Evolutionary conservation across 2,888 invertebrate species (phyloP).

Genomic region (Noctua fimbriata): DNA sequence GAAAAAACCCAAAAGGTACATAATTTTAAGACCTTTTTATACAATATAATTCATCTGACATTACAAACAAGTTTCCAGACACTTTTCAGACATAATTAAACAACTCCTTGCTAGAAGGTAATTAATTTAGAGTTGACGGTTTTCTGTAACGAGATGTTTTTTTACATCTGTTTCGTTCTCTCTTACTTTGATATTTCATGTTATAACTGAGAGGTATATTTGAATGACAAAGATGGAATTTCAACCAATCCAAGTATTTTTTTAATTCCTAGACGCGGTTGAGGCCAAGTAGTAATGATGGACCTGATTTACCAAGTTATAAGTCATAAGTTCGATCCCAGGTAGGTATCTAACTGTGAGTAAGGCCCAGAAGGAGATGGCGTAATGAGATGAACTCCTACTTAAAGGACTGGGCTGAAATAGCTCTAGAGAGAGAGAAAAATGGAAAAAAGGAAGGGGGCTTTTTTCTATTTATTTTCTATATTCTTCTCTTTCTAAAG

Average conservation of each 20-base stretch:
- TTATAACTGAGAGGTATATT: neutral
- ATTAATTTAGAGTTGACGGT: slow-evolving; percentile 30
- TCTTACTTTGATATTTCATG: slow-evolving; percentile 10
- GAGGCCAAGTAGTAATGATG: neutral
- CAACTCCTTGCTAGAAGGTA: slow-evolving; percentile 23
- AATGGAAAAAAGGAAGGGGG: no score
- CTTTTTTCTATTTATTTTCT: no score
- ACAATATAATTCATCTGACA: slow-evolving; percentile 12
- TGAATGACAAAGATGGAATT: neutral
- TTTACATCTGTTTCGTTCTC: slow-evolving; percentile 9
- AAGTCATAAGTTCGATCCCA: no score
- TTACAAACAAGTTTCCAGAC: slow-evolving; percentile 33
- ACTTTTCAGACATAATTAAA: slow-evolving; percentile 42
- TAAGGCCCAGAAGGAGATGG: no score
- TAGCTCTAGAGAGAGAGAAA: no score
- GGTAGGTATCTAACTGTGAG: no score
- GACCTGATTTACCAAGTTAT: neutral
- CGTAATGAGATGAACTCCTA: no score
- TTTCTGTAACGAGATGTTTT: slow-evolving; percentile 25
- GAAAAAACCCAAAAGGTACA: neutral
- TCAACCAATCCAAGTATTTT: neutral
- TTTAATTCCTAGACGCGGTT: neutral
- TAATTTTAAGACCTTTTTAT: neutral
- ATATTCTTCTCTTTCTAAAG: no score
- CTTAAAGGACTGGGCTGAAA: no score